Percentiles rank a stretch among this genome's conserved stretches.
phyloP scores from a whole-genome alignment of 2,797 vertebrate genomes.

The Notolepis coatsorum region DNA sequence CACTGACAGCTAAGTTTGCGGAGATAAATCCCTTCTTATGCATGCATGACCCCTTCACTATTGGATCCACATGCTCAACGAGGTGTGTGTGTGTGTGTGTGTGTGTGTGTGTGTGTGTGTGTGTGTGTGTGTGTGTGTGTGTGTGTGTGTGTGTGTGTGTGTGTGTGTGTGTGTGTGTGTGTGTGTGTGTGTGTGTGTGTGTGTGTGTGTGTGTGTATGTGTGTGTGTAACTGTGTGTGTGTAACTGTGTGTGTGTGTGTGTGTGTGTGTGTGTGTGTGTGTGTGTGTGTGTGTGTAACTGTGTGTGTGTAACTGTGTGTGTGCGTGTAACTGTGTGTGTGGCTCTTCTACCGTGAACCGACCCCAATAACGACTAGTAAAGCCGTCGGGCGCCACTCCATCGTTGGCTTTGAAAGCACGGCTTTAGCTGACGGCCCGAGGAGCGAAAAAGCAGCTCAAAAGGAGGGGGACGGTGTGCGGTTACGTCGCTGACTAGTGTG shows the following conservation, averaged over 20 bases:
- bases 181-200: no score
- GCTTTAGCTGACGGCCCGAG: conserved; percentile 38
- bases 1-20: no score
- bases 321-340: no score
- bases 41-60: conserved; percentile 20
- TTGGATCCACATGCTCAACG: conserved; percentile 26
- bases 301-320: background rate
- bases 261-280: background rate
- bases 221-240: conserved; percentile 12
- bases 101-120: conserved; percentile 1
- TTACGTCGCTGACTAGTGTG: conserved; percentile 46
- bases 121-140: background rate
- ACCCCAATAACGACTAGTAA: background rate
- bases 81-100: background rate
- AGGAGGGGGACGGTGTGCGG: conserved; percentile 30
- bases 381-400: conserved; percentile 17
- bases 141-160: no score
- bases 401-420: conserved; percentile 32
- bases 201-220: background rate
- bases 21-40: conserved; percentile 13
- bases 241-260: background rate
- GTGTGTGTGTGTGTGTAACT: conserved; percentile 2
- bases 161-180: no score
- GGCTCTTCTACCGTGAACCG: no score
- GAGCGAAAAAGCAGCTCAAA: conserved; percentile 38